phyloP scores from a whole-genome alignment of 2,888 invertebrate genomes.

The Eupithecia centaureata region DNA sequence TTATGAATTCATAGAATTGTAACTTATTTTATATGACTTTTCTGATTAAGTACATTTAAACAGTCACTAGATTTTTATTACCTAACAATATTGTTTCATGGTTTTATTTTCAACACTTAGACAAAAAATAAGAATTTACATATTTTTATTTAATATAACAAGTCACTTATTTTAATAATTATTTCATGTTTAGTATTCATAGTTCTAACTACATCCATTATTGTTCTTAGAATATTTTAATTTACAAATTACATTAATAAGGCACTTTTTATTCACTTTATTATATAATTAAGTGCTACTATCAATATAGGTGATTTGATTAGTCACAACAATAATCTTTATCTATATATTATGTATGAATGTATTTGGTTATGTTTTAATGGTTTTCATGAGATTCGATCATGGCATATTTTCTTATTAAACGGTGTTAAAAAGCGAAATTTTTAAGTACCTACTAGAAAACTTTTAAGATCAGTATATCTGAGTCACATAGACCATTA shows the following conservation, averaged over 20 bases:
- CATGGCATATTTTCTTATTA: background rate
- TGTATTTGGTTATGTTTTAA: constrained; percentile 16
- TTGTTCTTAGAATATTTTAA: background rate
- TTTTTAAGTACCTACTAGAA: background rate
- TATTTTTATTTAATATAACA: background rate
- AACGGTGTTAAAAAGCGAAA: background rate
- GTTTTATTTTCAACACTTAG: background rate
- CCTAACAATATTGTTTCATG: background rate
- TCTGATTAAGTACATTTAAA: background rate
- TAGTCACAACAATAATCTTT: constrained; percentile 8
- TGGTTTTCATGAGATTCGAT: constrained; percentile 14
- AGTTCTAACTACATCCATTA: background rate
- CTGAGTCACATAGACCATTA: background rate
- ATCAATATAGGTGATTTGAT: constrained; percentile 12
- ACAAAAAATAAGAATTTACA: background rate
- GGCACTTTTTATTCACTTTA: constrained; percentile 41
- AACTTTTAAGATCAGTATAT: background rate
- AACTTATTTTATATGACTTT: background rate
- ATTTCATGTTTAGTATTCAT: background rate
- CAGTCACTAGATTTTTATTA: background rate
- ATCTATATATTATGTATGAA: background rate
- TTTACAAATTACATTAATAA: constrained; percentile 29
- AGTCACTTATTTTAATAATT: background rate
- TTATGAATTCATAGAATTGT: background rate
- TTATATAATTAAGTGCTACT: constrained; percentile 14